Percentiles rank a stretch among this genome's conserved stretches.
Conservation (phyloP, 2,113 vertebrate species). For the Serilophus lunatus region DNA sequence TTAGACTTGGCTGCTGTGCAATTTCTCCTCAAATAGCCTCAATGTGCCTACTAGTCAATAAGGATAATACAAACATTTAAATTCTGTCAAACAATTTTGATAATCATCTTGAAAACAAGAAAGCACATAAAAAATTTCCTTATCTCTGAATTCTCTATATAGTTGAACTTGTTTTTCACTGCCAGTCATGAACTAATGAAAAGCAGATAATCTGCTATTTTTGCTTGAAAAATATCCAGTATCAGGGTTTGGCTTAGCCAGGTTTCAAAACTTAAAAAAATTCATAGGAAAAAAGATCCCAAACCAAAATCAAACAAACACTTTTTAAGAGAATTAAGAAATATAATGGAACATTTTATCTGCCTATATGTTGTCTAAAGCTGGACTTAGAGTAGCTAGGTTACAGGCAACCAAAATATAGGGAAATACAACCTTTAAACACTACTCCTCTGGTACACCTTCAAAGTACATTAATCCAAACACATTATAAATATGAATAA, state of each 20-base stretch:
- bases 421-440: background rate
- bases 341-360: background rate
- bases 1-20: background rate
- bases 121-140: background rate
- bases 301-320: background rate
- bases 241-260: background rate
- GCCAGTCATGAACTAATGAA: background rate
- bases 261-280: background rate
- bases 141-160: background rate
- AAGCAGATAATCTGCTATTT: background rate
- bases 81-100: background rate
- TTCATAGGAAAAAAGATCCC: rapidly evolving
- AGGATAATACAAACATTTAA: background rate
- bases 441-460: background rate
- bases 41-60: background rate
- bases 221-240: background rate
- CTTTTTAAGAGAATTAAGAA: background rate
- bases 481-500: background rate
- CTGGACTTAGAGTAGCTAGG: background rate
- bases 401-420: background rate
- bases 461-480: background rate
- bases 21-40: background rate
- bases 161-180: background rate
- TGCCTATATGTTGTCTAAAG: background rate
- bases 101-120: background rate